Conservation (phyloP, 2,113 vertebrate genomes). For the Amphiprion percula region DNA sequence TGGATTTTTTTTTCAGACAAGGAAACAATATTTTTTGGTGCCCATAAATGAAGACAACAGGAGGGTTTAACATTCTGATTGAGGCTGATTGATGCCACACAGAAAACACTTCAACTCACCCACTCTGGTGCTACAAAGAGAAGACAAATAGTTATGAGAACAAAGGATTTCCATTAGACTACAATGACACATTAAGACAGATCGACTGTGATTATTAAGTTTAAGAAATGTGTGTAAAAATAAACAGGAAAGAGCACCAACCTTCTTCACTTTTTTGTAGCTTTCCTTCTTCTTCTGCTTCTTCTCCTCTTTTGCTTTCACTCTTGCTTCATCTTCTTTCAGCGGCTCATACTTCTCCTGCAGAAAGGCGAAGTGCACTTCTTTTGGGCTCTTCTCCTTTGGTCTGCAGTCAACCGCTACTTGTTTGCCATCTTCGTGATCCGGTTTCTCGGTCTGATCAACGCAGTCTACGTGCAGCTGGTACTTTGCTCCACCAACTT, state of each 20-base stretch:
- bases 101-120: too few species aligned
- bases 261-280: conserved; percentile 83
- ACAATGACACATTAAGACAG: too few species aligned
- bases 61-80: too few species aligned
- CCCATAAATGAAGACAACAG: too few species aligned
- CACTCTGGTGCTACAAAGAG: too few species aligned
- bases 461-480: conserved; percentile 63
- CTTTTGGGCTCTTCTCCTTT: conserved; percentile 48
- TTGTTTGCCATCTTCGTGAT: not conserved
- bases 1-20: too few species aligned
- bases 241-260: conserved; percentile 35
- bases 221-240: too few species aligned
- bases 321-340: conserved; percentile 65
- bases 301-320: conserved; percentile 67
- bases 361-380: conserved; percentile 71
- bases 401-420: not conserved
- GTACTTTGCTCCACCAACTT: conserved; percentile 48
- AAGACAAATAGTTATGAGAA: too few species aligned
- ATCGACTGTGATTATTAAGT: too few species aligned
- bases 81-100: too few species aligned
- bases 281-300: conserved; percentile 77
- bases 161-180: too few species aligned
- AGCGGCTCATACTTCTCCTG: conserved; percentile 77
- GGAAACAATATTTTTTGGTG: too few species aligned
- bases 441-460: conserved; percentile 8